Evolutionary conservation across 1,140 invertebrate genomes (phyloP).

Genomic region (Cephus cinctus): DNA sequence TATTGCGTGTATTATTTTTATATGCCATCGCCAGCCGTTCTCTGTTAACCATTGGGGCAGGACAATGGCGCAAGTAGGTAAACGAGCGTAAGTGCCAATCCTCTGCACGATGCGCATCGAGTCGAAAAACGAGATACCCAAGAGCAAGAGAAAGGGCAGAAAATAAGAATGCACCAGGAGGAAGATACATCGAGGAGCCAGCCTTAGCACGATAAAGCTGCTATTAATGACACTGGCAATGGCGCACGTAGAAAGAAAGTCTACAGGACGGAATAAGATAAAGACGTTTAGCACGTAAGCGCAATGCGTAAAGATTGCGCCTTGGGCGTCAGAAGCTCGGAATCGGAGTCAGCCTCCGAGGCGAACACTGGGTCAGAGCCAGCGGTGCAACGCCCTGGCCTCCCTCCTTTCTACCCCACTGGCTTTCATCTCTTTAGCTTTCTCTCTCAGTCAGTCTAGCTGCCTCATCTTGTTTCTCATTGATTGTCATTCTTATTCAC

Average conservation of each 20-base stretch:
- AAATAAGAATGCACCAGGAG: conserved; percentile 1
- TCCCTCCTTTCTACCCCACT: conserved; percentile 7
- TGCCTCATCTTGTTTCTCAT: too few species aligned
- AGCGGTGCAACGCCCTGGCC: conserved; percentile 43
- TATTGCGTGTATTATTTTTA: too few species aligned
- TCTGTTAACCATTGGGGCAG: too few species aligned
- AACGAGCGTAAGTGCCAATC: too few species aligned
- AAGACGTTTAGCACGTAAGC: neutral
- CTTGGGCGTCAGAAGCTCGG: neutral
- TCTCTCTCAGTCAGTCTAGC: too few species aligned
- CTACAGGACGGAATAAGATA: neutral
- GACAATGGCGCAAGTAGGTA: too few species aligned
- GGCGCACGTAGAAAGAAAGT: neutral
- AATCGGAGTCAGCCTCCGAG: conserved; percentile 5
- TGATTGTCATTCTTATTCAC: too few species aligned
- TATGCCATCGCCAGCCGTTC: too few species aligned
- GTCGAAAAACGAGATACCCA: too few species aligned
- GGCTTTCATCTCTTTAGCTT: neutral
- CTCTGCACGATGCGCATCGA: too few species aligned
- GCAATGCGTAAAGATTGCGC: neutral
- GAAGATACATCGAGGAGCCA: conserved; percentile 8
- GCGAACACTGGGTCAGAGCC: conserved; percentile 40
- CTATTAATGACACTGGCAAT: neutral
- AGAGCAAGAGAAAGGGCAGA: conserved; percentile 1
- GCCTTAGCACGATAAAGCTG: neutral